Base-by-base conservation (phyloP, 2,888 invertebrate species). In the Eustalomyia histrio region DNA sequence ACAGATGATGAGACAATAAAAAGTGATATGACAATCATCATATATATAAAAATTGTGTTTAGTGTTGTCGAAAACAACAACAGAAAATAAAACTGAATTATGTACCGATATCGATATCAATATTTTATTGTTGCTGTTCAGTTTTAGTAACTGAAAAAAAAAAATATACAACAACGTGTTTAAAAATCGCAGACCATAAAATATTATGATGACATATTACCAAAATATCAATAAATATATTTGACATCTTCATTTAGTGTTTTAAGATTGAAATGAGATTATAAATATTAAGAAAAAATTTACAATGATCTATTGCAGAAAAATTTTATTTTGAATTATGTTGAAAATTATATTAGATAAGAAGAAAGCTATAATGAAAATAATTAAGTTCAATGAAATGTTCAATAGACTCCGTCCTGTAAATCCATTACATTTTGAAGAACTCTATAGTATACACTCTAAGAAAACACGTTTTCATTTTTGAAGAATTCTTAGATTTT, bases 1-100 rank as follows among this genome's bases (percentile, higher is more conserved):
- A 84, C 84, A 83, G 83, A 74, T 83, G 84, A 84, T 83, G 83
- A 84, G 83, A 84, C 83, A 83, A 83, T 83, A 83, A 83, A 83
- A 83, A 67, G 67, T 80, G 76, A 76, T 76, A 83, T 81, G 83
- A 83, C 83, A 83, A 74, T 75, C 83, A 75, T 81, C 78, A 69
- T n/a, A n/a, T n/a, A n/a, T 71, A 61, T 67, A 39, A 73, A 29
- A 63, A 76, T 64, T 63, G 64, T 64, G 57, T 58, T 57, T 69
- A 43, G 47, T 78, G 65, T 67, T 78, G 53, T 55, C 64, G n/a
- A 29, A 43, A 57, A 33, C 68, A 68, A 55, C 33, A 39, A 35
- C 47, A 35, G 14, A 16, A 29, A 33, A 21, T 21, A 39, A 58
- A 69, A 71, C 57, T 76, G 69, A 74, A 67, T 81, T 74, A 57